Evolutionary conservation across 2,113 vertebrate species (phyloP), one percentile per base, ranked within the genome.

Genomic region (Xiphophorus hellerii): DNA sequence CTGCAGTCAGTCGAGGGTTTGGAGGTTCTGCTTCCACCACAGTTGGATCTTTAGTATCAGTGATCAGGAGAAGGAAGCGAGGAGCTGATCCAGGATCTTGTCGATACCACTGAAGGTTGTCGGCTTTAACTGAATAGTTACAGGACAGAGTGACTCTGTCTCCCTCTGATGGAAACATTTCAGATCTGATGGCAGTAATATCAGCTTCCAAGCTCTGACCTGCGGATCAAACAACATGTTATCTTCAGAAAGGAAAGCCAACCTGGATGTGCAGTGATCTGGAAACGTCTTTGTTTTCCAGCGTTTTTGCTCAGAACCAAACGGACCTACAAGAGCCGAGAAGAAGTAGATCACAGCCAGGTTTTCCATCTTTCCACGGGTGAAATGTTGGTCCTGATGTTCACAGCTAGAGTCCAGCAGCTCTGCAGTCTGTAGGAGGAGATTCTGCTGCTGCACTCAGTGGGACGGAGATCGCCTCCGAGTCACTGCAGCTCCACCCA

Each of bases 51-150:
- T 30, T 42, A 5, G 6, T 73, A 30, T 73, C 60, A 65, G 71
- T 65, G 62, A 73, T 73, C 7, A 73, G 42, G 22, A 73, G 62
- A 31, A 73, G 71, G 42, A 73, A 65, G 39, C 11, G 71, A 73
- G 62, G 71, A 51, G 44, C 30, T 74, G 72, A 74, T 58, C 62
- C 72, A 66, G 72, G 62, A 74, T 58, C 31, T 0, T 66, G 62
- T 54, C 5, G 31, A 51, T 74, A 74, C 63, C 72, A 74, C 48
- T 39, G n/a, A 27, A 74, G 73, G 22, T 58, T 66, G 0, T 39
- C 0, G 0, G 48, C 73, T 66, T 51, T 0, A 22, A 66, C 73
- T 74, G 73, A 74, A 39, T 74, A 74, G 48, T 22, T 66, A 11
- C 73, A 74, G 73, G 73, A 74, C 63, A 74, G 44, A 66, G 29